phyloP scores from a whole-genome alignment of 2,797 vertebrate genomes.

The Falco rusticolus region DNA sequence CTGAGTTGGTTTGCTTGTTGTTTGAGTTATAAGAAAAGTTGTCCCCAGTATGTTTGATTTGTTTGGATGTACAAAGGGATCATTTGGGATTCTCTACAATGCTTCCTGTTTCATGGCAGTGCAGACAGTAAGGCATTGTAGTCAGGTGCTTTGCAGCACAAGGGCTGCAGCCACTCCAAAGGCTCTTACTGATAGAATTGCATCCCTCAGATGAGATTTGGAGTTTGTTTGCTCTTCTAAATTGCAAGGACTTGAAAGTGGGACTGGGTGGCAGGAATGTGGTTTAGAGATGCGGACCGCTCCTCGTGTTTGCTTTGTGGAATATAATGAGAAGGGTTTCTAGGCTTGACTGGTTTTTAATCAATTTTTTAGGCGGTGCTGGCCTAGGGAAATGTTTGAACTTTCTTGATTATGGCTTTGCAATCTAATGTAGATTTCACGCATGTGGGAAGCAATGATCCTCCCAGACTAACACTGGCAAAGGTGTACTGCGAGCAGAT shows the following conservation, averaged over 20 bases:
- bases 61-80: conserved; percentile 25
- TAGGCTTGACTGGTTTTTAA: not conserved
- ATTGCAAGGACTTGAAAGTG: not conserved
- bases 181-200: conserved; percentile 18
- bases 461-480: not conserved
- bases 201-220: not conserved
- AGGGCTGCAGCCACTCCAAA: conserved; percentile 33
- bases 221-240: conserved; percentile 27
- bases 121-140: conserved; percentile 50
- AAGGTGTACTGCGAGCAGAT: not conserved
- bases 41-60: conserved; percentile 11
- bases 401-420: not conserved
- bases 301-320: not conserved
- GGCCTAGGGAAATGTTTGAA: conserved; percentile 34
- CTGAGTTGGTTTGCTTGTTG: not conserved
- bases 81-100: conserved; percentile 25
- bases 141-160: conserved; percentile 47
- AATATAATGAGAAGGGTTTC: conserved; percentile 1
- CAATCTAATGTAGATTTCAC: not conserved
- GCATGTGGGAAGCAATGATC: not conserved
- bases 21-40: not conserved
- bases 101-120: conserved; percentile 14
- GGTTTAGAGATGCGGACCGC: not conserved
- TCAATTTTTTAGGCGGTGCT: not conserved
- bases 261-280: not conserved